A percentile compares a stretch with the other conserved stretches of the same genome.
Evolutionary conservation across 1,140 invertebrate genomes (phyloP).

Genomic region (Drosophila repleta): DNA sequence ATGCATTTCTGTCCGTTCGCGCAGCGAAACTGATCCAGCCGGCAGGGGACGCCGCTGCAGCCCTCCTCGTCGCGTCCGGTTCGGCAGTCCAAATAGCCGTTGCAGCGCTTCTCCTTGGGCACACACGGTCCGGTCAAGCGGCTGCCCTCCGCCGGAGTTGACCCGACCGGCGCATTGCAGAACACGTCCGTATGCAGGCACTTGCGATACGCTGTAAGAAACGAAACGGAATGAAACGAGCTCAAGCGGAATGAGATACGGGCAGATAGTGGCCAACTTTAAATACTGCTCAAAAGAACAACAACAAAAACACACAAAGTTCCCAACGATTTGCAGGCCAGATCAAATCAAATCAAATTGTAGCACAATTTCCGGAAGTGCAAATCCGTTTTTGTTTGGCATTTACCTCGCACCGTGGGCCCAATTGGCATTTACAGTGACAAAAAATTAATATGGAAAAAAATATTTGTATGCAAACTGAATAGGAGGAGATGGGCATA

Average conservation of each 20-base stretch:
- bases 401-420: neutral
- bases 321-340: constrained; percentile 28
- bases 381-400: neutral
- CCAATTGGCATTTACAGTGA: neutral
- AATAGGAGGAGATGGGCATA: too few species aligned
- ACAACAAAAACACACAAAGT: constrained; percentile 11
- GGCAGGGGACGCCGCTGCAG: constrained; percentile 90
- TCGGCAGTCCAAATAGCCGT: constrained; percentile 94
- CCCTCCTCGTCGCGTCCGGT: constrained; percentile 93
- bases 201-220: constrained; percentile 90
- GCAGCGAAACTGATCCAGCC: constrained; percentile 95
- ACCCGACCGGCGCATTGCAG: constrained; percentile 86
- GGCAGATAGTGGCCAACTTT: constrained; percentile 15
- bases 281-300: constrained; percentile 23
- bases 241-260: constrained; percentile 8
- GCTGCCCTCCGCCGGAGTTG: constrained; percentile 82
- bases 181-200: constrained; percentile 93
- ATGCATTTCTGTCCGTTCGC: constrained; percentile 93
- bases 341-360: constrained; percentile 36
- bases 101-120: constrained; percentile 93
- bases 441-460: too few species aligned
- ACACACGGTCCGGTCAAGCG: constrained; percentile 90
- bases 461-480: too few species aligned
- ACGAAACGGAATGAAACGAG: constrained; percentile 1
- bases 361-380: constrained; percentile 5